phyloP scores from a whole-genome alignment of 2,113 vertebrate species.

The Cepphus grylle region DNA sequence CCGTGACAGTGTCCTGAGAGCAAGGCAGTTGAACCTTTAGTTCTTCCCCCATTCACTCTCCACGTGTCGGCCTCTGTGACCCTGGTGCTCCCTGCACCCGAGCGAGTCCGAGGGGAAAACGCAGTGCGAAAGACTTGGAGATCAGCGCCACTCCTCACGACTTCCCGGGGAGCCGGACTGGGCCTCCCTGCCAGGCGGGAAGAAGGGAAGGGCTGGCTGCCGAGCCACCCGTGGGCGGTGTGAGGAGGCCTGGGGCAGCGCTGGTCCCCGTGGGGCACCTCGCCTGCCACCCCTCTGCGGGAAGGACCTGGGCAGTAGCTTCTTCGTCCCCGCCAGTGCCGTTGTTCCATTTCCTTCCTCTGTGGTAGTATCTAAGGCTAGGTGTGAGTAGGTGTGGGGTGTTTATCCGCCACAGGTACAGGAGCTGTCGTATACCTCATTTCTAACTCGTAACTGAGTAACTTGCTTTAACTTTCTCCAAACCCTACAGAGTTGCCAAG shows the following conservation, averaged over 20 bases:
- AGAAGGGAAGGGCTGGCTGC: neutral
- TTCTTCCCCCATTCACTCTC: neutral
- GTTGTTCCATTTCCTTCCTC: constrained; percentile 68
- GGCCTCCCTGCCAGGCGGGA: neutral
- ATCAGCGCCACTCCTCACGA: accelerated
- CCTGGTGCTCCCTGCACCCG: neutral
- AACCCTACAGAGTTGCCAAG: constrained; percentile 83
- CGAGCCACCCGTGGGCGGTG: accelerated
- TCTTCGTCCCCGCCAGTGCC: neutral
- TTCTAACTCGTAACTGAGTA: constrained; percentile 88
- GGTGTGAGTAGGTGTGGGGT: constrained; percentile 73
- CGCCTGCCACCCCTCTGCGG: neutral
- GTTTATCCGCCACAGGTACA: constrained; percentile 73
- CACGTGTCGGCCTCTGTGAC: neutral
- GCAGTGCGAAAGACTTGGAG: neutral
- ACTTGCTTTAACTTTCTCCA: constrained; percentile 90
- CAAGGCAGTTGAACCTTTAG: constrained; percentile 3
- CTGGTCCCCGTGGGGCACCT: neutral
- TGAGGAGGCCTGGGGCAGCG: neutral
- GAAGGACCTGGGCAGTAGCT: neutral
- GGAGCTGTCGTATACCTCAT: constrained; percentile 97
- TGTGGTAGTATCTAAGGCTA: constrained; percentile 72
- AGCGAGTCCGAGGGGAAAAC: neutral
- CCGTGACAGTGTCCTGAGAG: constrained; percentile 23
- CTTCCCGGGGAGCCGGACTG: neutral